A percentile compares a stretch with the other conserved stretches of the same genome.
These are phyloP conservation scores for Mamestra brassicae DNA, from an alignment of 2,888 invertebrate species.

Conservation along the genomic window DNA sequence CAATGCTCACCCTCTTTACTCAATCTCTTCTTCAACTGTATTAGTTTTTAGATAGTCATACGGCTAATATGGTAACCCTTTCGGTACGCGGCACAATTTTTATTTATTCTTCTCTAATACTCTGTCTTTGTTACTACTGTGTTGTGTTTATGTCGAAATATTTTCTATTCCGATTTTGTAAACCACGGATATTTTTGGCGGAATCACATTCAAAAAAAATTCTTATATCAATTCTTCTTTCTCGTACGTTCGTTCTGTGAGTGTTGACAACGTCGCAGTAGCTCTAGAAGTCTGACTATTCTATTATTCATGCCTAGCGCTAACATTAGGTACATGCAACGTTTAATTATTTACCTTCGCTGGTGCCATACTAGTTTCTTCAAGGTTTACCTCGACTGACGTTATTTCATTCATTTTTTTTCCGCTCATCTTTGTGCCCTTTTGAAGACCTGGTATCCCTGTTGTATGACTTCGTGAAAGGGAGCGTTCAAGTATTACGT, in stretches of 20 bases:
- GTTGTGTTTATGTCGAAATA: too few species aligned
- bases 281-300: conserved; percentile 11
- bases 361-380: conserved; percentile 18
- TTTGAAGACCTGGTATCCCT: not conserved
- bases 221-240: not conserved
- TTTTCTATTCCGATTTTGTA: too few species aligned
- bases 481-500: too few species aligned
- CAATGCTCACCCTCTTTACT: too few species aligned
- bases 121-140: too few species aligned
- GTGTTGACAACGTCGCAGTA: conserved; percentile 16
- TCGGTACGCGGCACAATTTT: too few species aligned
- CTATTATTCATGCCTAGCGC: conserved; percentile 41
- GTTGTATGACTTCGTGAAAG: not conserved
- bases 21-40: too few species aligned
- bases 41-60: too few species aligned
- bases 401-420: conserved; percentile 35
- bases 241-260: not conserved
- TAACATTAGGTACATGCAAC: conserved; percentile 24
- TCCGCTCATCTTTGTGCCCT: not conserved
- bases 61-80: too few species aligned
- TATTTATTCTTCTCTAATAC: too few species aligned
- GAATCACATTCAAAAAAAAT: too few species aligned
- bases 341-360: conserved; percentile 29
- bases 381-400: conserved; percentile 41
- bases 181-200: too few species aligned